Evolutionary conservation across 30 jellyfish, hydroid and myxozoan species (phyloP).

Genomic region (Hydractinia symbiolongicarpus): DNA sequence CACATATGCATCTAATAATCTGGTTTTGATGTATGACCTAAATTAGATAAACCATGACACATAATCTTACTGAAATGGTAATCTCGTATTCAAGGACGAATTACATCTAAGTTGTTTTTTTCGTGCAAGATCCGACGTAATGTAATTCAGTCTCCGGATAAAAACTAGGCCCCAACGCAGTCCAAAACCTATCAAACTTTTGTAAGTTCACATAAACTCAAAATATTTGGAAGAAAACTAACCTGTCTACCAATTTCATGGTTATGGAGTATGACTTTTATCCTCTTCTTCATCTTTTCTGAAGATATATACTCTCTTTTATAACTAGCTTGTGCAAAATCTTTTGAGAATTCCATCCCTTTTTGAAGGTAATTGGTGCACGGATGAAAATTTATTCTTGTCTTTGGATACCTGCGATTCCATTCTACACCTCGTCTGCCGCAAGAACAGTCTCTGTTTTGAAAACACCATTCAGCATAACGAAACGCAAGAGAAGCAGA

Average conservation of each 20-base stretch:
- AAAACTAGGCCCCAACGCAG: too few species aligned
- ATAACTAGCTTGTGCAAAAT: neutral
- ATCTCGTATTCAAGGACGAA: too few species aligned
- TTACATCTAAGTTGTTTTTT: too few species aligned
- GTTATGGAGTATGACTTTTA: neutral
- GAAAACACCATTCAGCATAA: constrained; percentile 1
- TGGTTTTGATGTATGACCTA: neutral
- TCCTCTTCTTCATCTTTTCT: neutral
- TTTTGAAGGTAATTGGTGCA: neutral
- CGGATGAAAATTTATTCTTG: neutral
- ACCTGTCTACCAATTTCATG: neutral
- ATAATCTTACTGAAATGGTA: neutral
- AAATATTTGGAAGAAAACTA: neutral
- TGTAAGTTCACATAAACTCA: too few species aligned
- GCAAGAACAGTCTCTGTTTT: constrained; percentile 1
- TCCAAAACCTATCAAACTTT: too few species aligned
- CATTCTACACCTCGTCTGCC: neutral
- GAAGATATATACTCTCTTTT: neutral
- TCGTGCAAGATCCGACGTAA: too few species aligned
- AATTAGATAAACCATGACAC: neutral
- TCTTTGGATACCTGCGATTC: neutral
- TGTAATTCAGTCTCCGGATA: too few species aligned
- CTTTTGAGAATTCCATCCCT: constrained; percentile 7
- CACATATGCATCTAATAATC: neutral
- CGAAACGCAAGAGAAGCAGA: constrained; percentile 3